Evolutionary conservation across 2,113 vertebrate species (phyloP).

Genomic region (Phasianus colchicus): DNA sequence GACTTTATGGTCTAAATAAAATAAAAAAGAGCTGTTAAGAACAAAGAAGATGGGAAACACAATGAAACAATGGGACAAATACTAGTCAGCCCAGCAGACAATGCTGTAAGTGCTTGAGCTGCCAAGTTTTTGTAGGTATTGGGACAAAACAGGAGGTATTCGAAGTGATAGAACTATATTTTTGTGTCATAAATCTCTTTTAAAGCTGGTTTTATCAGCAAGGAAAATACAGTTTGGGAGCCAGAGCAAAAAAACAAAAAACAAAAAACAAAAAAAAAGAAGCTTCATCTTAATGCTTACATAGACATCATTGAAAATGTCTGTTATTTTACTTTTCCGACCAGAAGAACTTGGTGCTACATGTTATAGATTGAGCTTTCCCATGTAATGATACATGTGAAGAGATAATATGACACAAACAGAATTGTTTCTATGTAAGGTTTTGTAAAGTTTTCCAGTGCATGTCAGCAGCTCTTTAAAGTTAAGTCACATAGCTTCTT

Average conservation of each 20-base stretch:
- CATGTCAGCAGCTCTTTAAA: not conserved
- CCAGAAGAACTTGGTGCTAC: not conserved
- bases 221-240: not conserved
- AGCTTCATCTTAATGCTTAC: not conserved
- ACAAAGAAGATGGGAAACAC: not conserved
- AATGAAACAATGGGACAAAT: not conserved
- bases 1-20: not conserved
- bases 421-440: not conserved
- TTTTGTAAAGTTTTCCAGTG: slow-evolving; percentile 49
- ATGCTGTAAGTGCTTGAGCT: not conserved
- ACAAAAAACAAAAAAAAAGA: not conserved
- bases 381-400: not conserved
- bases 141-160: not conserved
- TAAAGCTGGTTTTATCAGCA: not conserved
- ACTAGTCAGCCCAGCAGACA: not conserved
- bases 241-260: not conserved
- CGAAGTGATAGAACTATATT: not conserved
- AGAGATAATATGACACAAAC: not conserved
- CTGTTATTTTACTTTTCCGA: not conserved
- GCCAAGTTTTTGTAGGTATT: slow-evolving; percentile 28
- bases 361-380: not conserved
- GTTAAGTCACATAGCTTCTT: not conserved
- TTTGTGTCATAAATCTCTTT: not conserved
- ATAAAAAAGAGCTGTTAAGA: not conserved
- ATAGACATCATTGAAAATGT: not conserved